These are phyloP conservation scores for Conger conger DNA, from an alignment of 2,113 vertebrate species.

Conservation along the genomic window DNA sequence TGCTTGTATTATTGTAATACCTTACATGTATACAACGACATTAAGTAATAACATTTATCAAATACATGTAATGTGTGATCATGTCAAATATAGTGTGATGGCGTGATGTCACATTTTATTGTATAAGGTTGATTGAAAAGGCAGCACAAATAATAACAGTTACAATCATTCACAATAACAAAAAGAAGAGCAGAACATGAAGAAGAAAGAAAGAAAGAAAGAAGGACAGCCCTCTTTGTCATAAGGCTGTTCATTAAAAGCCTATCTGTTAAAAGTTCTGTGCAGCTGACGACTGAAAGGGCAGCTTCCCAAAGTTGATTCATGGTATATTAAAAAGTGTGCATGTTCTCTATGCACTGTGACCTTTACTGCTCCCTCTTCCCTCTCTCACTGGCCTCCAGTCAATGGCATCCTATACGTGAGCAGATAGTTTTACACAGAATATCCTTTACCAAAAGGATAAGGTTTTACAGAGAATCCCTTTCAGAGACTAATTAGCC, in stretches of 20 bases:
- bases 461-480: too few relatives aligned
- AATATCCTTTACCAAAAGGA: too few relatives aligned
- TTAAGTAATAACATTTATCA: too few relatives aligned
- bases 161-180: neutral
- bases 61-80: too few relatives aligned
- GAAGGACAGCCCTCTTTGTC: neutral
- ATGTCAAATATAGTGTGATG: too few relatives aligned
- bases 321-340: constrained; percentile 63
- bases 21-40: too few relatives aligned
- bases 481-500: too few relatives aligned
- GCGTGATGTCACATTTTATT: too few relatives aligned
- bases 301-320: constrained; percentile 64
- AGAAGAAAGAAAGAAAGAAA: neutral
- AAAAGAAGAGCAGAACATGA: neutral
- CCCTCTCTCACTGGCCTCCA: constrained; percentile 52
- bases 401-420: constrained; percentile 52
- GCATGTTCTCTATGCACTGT: constrained; percentile 63
- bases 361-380: constrained; percentile 62
- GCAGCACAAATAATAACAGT: neutral
- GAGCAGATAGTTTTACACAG: too few relatives aligned
- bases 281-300: constrained; percentile 63
- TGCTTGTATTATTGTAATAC: too few relatives aligned
- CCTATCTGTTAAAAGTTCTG: constrained; percentile 29
- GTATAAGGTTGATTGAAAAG: too few relatives aligned
- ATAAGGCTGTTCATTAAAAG: neutral